A percentile compares a stretch with the other conserved stretches of the same genome.
Evolutionary conservation across 2,113 vertebrate genomes (phyloP).

Genomic region (Syngnathoides biaculeatus): DNA sequence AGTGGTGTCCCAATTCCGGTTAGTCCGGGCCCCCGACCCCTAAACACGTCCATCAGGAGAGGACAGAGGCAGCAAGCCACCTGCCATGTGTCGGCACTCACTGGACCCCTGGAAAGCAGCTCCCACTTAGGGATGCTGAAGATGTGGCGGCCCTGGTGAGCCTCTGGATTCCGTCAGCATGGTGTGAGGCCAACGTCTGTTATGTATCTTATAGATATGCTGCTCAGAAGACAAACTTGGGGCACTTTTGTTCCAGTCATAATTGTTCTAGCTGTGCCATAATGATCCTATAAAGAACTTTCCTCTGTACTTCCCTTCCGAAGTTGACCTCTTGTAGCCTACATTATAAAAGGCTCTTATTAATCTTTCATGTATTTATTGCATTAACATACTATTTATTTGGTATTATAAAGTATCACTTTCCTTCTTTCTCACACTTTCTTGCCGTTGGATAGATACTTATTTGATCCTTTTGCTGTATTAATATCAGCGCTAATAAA

Average conservation of each 20-base stretch:
- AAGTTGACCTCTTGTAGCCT: conserved; percentile 85
- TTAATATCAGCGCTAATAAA: conserved; percentile 67
- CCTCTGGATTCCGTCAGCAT: conserved; percentile 24
- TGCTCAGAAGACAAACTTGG: conserved; percentile 80
- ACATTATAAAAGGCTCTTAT: conserved; percentile 89
- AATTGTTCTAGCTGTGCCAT: conserved; percentile 71
- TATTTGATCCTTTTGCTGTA: conserved; percentile 51
- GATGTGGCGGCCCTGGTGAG: conserved; percentile 91
- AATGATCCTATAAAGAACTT: conserved; percentile 74
- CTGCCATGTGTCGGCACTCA: conserved; percentile 4
- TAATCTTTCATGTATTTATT: conserved; percentile 82
- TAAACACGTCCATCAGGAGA: conserved; percentile 34
- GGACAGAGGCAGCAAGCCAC: conserved; percentile 39
- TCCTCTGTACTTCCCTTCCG: conserved; percentile 81
- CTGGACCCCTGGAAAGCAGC: conserved; percentile 50
- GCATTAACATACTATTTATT: conserved; percentile 82
- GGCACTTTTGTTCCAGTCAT: conserved; percentile 74
- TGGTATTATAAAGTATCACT: conserved; percentile 49
- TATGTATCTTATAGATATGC: conserved; percentile 96
- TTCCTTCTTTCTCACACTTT: conserved; percentile 25
- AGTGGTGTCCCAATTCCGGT: conserved; percentile 20
- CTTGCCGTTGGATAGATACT: conserved; percentile 46
- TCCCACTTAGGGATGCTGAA: conserved; percentile 72
- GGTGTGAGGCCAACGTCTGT: conserved; percentile 72
- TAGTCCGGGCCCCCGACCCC: not conserved